These are phyloP conservation scores for Hylaeus volcanicus DNA, from an alignment of 1,140 invertebrate genomes.

Conservation along the genomic window DNA sequence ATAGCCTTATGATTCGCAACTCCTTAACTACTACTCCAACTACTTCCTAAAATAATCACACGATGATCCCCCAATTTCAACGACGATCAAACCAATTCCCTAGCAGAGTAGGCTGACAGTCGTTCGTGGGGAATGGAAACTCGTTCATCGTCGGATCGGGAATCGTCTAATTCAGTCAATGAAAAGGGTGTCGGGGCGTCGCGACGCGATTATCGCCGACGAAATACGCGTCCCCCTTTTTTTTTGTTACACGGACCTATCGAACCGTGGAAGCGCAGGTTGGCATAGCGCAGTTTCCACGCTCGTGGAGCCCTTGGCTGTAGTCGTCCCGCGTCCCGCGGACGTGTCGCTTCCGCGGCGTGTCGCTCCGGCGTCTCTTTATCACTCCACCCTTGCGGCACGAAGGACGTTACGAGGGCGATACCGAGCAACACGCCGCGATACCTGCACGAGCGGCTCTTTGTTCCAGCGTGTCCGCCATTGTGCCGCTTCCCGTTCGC, in stretches of 20 bases:
- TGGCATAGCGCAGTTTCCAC: constrained; percentile 16
- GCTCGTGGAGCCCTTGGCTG: constrained; percentile 51
- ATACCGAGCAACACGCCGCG: constrained; percentile 45
- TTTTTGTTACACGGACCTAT: constrained; percentile 60
- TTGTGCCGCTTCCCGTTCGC: constrained; percentile 66
- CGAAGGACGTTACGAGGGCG: constrained; percentile 64
- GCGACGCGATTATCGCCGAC: constrained; percentile 10
- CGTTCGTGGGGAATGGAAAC: too few relatives aligned
- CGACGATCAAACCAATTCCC: too few relatives aligned
- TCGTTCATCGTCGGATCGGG: neutral
- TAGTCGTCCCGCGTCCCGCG: neutral
- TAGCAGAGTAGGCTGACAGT: too few relatives aligned
- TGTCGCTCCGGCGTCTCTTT: constrained; percentile 52
- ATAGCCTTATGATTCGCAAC: too few relatives aligned
- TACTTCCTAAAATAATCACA: too few relatives aligned
- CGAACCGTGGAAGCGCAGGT: constrained; percentile 48
- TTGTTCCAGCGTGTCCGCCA: constrained; percentile 53
- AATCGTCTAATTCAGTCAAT: neutral
- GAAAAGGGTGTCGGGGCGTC: constrained; percentile 6
- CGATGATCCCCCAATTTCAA: too few relatives aligned
- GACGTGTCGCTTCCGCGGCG: neutral
- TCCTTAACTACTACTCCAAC: too few relatives aligned
- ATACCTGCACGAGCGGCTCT: constrained; percentile 50
- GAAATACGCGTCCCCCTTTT: constrained; percentile 24
- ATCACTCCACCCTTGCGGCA: constrained; percentile 56